phyloP scores from a whole-genome alignment of 2,888 invertebrate species.

The Buathra laborator region DNA sequence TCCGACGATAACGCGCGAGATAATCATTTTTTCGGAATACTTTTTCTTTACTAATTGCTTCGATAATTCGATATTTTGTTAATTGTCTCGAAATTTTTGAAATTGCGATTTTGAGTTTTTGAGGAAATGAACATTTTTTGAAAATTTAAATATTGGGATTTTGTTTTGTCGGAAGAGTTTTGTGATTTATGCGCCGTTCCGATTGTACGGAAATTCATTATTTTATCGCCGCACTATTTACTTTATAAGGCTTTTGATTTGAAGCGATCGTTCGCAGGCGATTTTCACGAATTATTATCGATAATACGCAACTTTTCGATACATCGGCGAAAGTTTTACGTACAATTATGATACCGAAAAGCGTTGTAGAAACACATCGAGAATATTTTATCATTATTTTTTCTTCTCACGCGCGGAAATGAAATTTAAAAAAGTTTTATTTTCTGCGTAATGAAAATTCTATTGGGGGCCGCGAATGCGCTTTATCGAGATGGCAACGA shows the following conservation, averaged over 20 bases:
- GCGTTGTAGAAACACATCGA: constrained; percentile 40
- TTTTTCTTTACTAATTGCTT: not conserved
- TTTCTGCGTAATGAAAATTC: constrained; percentile 13
- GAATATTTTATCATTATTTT: constrained; percentile 22
- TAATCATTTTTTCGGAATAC: not conserved
- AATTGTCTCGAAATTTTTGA: not conserved
- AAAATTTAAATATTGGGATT: not conserved
- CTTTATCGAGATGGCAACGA: not conserved
- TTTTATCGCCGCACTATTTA: too few relatives aligned
- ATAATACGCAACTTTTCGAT: constrained; percentile 52
- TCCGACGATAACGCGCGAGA: too few relatives aligned
- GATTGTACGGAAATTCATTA: not conserved
- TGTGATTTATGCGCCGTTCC: not conserved
- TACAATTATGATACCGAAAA: constrained; percentile 59
- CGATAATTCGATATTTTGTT: not conserved
- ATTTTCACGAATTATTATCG: constrained; percentile 16
- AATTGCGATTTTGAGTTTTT: not conserved
- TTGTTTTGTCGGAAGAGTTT: not conserved
- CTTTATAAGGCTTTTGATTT: too few relatives aligned
- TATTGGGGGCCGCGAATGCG: not conserved
- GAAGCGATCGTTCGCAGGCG: not conserved
- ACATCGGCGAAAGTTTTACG: constrained; percentile 43
- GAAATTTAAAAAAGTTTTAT: constrained; percentile 47
- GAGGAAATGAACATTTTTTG: not conserved
- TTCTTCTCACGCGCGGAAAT: constrained; percentile 17